A percentile compares a stretch with the other conserved stretches of the same genome.
phyloP scores from a whole-genome alignment of 2,888 invertebrate species.

The Reticulitermes lucifugus region DNA sequence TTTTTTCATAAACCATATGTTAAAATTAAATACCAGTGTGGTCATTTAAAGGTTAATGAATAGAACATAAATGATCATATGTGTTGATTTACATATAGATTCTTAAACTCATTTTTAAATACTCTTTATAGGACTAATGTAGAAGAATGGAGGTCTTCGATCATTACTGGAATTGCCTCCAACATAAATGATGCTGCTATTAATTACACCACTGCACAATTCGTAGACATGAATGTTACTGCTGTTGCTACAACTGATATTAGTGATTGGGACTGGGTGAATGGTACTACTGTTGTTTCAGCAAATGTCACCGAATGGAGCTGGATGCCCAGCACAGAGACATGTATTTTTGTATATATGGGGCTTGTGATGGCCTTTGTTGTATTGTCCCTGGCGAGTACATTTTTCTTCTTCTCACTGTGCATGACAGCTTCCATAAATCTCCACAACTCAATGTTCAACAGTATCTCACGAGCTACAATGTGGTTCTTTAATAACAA shows the following conservation, averaged over 20 bases:
- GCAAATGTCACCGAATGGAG: background rate
- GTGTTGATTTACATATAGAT: too few relatives aligned
- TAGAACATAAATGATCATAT: too few relatives aligned
- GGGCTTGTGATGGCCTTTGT: slow-evolving; percentile 70
- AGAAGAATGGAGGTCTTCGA: slow-evolving; percentile 21
- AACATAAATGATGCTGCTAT: too few relatives aligned
- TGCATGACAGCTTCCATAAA: slow-evolving; percentile 66
- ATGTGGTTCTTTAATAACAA: slow-evolving; percentile 87
- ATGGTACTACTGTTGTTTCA: too few relatives aligned
- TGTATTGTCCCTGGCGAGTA: slow-evolving; percentile 72
- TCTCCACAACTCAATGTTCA: slow-evolving; percentile 69
- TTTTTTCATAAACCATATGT: too few relatives aligned
- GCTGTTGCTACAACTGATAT: background rate
- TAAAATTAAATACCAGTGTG: too few relatives aligned
- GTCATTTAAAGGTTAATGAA: too few relatives aligned
- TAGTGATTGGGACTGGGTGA: too few relatives aligned
- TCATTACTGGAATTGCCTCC: too few relatives aligned
- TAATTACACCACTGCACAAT: background rate
- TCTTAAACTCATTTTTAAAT: background rate
- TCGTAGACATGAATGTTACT: background rate
- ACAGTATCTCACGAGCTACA: slow-evolving; percentile 66
- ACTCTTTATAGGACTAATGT: slow-evolving; percentile 33
- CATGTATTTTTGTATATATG: slow-evolving; percentile 67
- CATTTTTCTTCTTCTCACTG: slow-evolving; percentile 69
- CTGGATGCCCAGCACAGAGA: background rate